Base-by-base conservation (phyloP, 2,888 invertebrate genomes). In the Acrobasis repandana region DNA sequence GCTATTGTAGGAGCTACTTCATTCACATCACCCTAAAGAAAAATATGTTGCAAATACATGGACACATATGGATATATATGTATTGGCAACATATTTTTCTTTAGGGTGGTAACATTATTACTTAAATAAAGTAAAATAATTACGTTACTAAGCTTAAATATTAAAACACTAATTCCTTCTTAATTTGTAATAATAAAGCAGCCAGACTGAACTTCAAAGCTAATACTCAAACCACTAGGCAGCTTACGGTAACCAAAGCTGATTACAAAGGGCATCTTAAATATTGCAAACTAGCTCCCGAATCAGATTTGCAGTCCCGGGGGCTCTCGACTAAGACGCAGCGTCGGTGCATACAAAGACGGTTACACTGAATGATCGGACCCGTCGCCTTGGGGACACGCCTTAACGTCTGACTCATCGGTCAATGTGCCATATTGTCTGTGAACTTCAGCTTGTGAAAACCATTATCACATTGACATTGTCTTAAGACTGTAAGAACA, bases 181-280 rank as follows among this genome's bases (percentile, higher is more conserved):
- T 54, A 54, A 54, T 38, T 54, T 38, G 46, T 56, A 49, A 46
- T 58, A 52, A 61, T 61, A 58, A 52, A 60, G 47, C 51, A 60
- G 28, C 52, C 48, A 56, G 48, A 47, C 46, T 50, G 15, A 61
- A 50, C 49, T 54, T 58, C 60, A 58, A 47, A 58, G 48, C 33
- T 48, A 58, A 36, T 54, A 38, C 61, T 47, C 57, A 60, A 65
- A 64, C 66, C 66, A 56, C 64, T 62, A 65, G 65, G 61, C 62
- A 51, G 65, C 63, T 67, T 63, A 64, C 56, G 61, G 56, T 63
- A 67, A 62, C 66, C 63, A 64, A 75, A 74, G 72, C 75, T 74
- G 73, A 74, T 77, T 74, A 76, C 69, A 65, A 66, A 65, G 71
- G 71, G 69, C 72, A 68, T 67, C 72, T 73, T 74, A 74, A 76